A percentile compares a stretch with the other conserved stretches of the same genome.
phyloP scores from a whole-genome alignment of 2,797 vertebrate species.

The Botia kubotai region DNA sequence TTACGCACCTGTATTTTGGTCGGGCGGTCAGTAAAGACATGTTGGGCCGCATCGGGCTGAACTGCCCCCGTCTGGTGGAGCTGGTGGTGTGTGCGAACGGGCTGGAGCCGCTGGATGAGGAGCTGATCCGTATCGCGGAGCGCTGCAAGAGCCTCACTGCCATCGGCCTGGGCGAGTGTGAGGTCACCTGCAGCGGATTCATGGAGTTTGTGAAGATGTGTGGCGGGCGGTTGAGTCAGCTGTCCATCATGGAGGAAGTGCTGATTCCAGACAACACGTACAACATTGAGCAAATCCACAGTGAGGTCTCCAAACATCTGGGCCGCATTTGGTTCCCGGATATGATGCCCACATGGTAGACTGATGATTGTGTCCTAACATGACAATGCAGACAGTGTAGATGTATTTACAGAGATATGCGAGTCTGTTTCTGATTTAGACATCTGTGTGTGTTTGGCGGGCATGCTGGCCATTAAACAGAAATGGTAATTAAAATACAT shows the following conservation, averaged over 20 bases:
- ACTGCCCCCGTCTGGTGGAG: slow-evolving; percentile 77
- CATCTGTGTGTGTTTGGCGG: slow-evolving; percentile 28
- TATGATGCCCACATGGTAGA: slow-evolving; percentile 80
- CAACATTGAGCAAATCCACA: slow-evolving; percentile 77
- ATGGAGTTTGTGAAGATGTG: slow-evolving; percentile 80
- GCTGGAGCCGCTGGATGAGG: slow-evolving; percentile 77
- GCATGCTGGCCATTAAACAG: slow-evolving; percentile 11
- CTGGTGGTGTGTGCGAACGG: slow-evolving; percentile 80
- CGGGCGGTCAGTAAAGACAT: slow-evolving; percentile 77
- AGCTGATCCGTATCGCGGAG: slow-evolving; percentile 77
- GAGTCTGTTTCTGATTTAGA: neutral
- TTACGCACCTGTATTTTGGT: slow-evolving; percentile 81
- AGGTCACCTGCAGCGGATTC: slow-evolving; percentile 79
- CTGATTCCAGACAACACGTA: slow-evolving; percentile 78
- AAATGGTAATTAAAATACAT: slow-evolving; percentile 33
- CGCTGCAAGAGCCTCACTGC: slow-evolving; percentile 78
- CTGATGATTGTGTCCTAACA: neutral
- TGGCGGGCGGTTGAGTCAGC: slow-evolving; percentile 76
- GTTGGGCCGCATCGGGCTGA: slow-evolving; percentile 78
- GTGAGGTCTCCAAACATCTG: slow-evolving; percentile 79
- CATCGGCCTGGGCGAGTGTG: slow-evolving; percentile 79
- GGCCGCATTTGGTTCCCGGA: slow-evolving; percentile 81
- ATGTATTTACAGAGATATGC: neutral
- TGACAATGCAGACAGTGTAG: neutral
- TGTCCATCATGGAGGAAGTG: slow-evolving; percentile 82